Evolutionary conservation across 2,888 invertebrate species (phyloP), one percentile per base, ranked within the genome.

Genomic region (Pyrochroa serraticornis): DNA sequence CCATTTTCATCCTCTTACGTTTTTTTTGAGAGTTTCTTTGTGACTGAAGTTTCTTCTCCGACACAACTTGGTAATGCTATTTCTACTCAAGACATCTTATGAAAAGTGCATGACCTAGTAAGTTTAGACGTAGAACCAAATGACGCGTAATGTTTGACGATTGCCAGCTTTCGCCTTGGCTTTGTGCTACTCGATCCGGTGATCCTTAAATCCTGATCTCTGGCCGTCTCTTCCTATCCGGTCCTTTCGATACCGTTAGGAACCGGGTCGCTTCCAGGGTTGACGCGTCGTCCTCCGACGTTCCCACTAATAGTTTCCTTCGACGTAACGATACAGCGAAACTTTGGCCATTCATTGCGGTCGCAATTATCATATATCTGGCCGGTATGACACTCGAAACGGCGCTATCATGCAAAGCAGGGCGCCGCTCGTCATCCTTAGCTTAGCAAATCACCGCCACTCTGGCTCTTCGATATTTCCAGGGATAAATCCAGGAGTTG

Each of bases 341-440:
- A 77, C 74, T 76, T 76, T 73, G 68, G 71, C 75, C 74, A 75
- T 77, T 76, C 73, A 70, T 77, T 74, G 71, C 66, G 66, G 70
- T 70, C 66, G 75, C 75, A 76, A 76, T 77, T 76, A 76, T 75
- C 76, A 75, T 77, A 77, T 76, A 77, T 77, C 73, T 72, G 72
- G 69, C 70, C 72, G 70, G 74, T 72, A 75, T 76, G 77, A 77
- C 77, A 76, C 72, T 69, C 69, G 70, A 69, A 77, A 77, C 68
- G 74, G 75, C 71, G 68, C 70, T 74, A 75, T 76, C 77, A 77
- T 77, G 77, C 76, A 77, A 77, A 77, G 73, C 71, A 75, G 75
- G 72, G 58, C 62, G 58, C 48, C 58, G 52, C 52, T 48, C 58
- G 42, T 47, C 58, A 39, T 34, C 39, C 44, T 38, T 54, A 50